Conservation (phyloP, 2,888 invertebrate species). For the Campoletis raptor region DNA sequence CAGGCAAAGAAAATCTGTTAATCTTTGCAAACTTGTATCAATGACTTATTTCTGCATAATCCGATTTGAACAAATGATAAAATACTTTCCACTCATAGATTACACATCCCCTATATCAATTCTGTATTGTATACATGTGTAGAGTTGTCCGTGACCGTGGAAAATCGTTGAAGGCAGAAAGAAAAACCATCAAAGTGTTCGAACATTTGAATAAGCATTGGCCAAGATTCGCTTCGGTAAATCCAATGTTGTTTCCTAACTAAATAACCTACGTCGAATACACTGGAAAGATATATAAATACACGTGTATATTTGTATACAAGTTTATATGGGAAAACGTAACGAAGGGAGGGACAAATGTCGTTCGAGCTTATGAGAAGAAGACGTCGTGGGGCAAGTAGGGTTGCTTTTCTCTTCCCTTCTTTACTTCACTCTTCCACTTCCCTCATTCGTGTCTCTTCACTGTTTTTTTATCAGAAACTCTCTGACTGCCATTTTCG, state of each 20-base stretch:
- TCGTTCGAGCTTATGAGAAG: constrained; percentile 73
- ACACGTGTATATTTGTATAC: constrained; percentile 20
- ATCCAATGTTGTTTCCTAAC: constrained; percentile 64
- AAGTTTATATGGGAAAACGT: constrained; percentile 47
- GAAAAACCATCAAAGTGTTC: constrained; percentile 18
- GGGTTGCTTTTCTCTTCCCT: constrained; percentile 34
- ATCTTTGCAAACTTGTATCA: not conserved
- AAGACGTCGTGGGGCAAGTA: constrained; percentile 74
- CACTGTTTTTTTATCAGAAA: constrained; percentile 36
- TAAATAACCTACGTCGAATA: constrained; percentile 71
- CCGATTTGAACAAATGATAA: not conserved
- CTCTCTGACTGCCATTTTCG: constrained; percentile 32
- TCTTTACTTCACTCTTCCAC: not conserved
- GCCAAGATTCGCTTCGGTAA: constrained; percentile 38
- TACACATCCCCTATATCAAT: not conserved
- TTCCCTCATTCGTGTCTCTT: constrained; percentile 31
- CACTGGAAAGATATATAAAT: constrained; percentile 42
- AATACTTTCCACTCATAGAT: not conserved
- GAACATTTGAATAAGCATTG: constrained; percentile 68
- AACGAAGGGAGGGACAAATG: constrained; percentile 71
- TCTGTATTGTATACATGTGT: not conserved
- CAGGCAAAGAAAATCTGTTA: not conserved
- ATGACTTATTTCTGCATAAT: not conserved
- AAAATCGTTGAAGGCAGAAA: constrained; percentile 3
- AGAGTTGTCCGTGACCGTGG: constrained; percentile 9